Evolutionary conservation across 2,888 invertebrate genomes (phyloP), one percentile per base, ranked within the genome.

Genomic region (Cephonodes hylas): DNA sequence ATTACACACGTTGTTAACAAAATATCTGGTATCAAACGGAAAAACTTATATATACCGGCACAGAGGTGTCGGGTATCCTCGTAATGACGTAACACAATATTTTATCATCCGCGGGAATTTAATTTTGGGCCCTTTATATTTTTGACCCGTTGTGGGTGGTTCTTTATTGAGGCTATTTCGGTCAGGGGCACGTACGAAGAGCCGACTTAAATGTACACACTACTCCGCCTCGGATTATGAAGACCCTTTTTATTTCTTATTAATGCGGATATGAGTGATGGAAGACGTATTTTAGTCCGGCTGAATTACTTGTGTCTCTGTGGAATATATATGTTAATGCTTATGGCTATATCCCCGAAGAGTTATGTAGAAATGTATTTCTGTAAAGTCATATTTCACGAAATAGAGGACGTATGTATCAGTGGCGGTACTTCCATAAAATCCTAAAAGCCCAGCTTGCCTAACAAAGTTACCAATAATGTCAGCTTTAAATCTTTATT

Each of bases 11-110:
- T 25, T 44, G 42, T 42, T 42, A 42, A 23, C 22, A 61, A 61
- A 61, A 59, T 64, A 59, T 64, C 59, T 20, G 31, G 42, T 61
- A 57, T 59, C 64, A 64, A 64, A 63, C 27, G 34, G 34, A 31
- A 53, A 44, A 59, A 25, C 25, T 42, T 22, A 48, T 42, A 25
- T 58, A 46, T 31, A 57, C 18, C 53, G 13, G 44, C 15, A 3
- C 44, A 0, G 22, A 7, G 44, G 44, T 53, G 42, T 42, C 42
- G 42, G 59, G 31, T 58, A 42, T 59, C 56, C 53, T 34, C 48
- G 48, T 90, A 89, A 91, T 90, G 88, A 90, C 84, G 91, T 89
- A 89, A 91, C 85, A 83, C 86, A 83, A 91, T 88, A 91, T 84
- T 87, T 88, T 90, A 89, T 84, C 84, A 79, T 77, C 74, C 77